Evolutionary conservation across 2,797 vertebrate genomes (phyloP), one percentile per base, ranked within the genome.

Genomic region (Darevskia nairensis): DNA sequence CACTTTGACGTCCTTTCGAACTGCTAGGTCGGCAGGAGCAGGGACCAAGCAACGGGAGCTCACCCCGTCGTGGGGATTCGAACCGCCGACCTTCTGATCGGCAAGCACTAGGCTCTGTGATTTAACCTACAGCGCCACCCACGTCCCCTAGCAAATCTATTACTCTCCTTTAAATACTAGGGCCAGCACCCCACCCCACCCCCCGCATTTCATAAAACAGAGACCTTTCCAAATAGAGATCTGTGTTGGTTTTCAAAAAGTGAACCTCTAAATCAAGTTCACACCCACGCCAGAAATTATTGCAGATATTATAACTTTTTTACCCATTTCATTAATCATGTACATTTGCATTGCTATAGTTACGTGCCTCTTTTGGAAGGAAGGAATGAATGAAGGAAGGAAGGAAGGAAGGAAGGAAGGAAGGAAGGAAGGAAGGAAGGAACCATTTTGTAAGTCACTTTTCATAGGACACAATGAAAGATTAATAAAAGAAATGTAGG

Each of bases 241-340:
- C 64, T 66, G 27, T 15, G 7, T 4, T 27, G 64, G 35, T 39
- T 82, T 82, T 86, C 46, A 61, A 74, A 64, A 13, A 68, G 75
- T 1, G 4, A 89, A 84, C 85, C 8, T 46, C 2, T 84, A 27
- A 66, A 80, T 32, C 27, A 76, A 50, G 0, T 2, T 78, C 87
- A 27, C 27, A 13, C 76, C 89, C 68, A 88, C 81, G 15, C 82
- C 21, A 61, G 44, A 68, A 87, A 66, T 89, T 61, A 87, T 1
- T 85, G n/a, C 39, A 80, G 72, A 82, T 68, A 15, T 35, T 78
- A 84, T 55, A 55, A 87, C 41, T 55, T 55, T 88, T 82, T 50
- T 74, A 86, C 15, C 39, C 61, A 17, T 44, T 82, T n/a, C 39
- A 41, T 46, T 46, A 29, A 78, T 78, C 75, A 78, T 50, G 44